These are phyloP conservation scores for Aporophyla lueneburgensis DNA, from an alignment of 2,888 invertebrate genomes.

Conservation along the genomic window DNA sequence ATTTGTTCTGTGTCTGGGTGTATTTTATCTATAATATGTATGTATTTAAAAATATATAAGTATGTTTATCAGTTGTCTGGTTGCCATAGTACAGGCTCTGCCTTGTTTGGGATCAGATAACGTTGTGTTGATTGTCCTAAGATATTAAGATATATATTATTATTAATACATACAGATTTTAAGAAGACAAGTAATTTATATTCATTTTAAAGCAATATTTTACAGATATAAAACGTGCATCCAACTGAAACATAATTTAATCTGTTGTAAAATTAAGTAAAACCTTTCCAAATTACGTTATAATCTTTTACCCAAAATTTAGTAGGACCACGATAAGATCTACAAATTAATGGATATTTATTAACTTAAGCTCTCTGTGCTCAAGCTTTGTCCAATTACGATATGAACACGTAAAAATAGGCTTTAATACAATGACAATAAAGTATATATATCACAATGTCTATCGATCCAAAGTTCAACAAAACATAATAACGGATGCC, in stretches of 20 bases:
- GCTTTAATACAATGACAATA: neutral
- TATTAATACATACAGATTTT: no score
- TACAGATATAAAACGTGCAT: neutral
- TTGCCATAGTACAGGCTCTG: no score
- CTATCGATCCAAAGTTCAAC: neutral
- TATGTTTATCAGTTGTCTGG: no score
- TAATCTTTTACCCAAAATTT: slow-evolving; percentile 38
- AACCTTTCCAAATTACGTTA: slow-evolving; percentile 48
- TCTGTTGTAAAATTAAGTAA: slow-evolving; percentile 38
- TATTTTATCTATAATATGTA: no score
- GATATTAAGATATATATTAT: no score
- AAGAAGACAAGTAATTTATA: no score
- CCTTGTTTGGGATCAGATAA: no score
- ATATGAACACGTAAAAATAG: neutral
- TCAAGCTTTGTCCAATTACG: neutral
- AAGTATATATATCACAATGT: neutral
- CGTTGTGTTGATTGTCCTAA: no score
- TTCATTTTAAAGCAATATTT: slow-evolving; percentile 14
- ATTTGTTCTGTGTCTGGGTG: no score
- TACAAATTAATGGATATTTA: slow-evolving; percentile 45
- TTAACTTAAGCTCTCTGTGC: slow-evolving; percentile 1
- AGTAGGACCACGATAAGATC: slow-evolving; percentile 34
- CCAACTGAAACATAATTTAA: slow-evolving; percentile 24
- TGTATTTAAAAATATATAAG: no score
- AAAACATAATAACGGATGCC: neutral